These are phyloP conservation scores for Odocoileus virginianus DNA, from an alignment of 2,113 vertebrate species.

Conservation along the genomic window DNA sequence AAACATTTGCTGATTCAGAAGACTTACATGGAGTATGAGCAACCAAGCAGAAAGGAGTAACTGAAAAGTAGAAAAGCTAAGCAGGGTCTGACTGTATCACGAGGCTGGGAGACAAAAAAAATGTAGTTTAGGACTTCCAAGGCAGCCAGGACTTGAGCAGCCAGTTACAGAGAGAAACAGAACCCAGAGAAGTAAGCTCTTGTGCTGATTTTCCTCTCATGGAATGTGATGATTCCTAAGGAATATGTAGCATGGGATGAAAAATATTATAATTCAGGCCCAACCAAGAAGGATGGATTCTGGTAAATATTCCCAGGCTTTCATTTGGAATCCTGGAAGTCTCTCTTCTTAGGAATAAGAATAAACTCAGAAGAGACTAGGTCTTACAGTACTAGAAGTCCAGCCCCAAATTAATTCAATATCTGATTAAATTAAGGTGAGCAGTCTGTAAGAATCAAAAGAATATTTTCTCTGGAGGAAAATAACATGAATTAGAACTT, in stretches of 20 bases:
- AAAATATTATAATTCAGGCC: background rate
- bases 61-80: background rate
- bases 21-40: background rate
- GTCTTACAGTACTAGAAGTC: background rate
- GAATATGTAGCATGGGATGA: background rate
- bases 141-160: background rate
- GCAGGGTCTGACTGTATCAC: background rate
- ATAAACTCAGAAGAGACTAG: background rate
- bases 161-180: background rate
- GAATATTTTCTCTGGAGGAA: background rate
- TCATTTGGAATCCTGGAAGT: background rate
- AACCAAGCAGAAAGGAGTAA: background rate
- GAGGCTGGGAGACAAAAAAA: background rate
- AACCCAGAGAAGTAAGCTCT: background rate
- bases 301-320: background rate
- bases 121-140: background rate
- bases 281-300: background rate
- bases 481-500: background rate
- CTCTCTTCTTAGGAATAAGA: background rate
- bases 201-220: background rate
- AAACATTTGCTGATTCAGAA: background rate
- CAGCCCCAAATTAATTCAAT: background rate
- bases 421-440: background rate
- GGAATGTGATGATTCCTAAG: background rate
- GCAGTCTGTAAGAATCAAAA: background rate